Evolutionary conservation across 2,888 invertebrate genomes (phyloP).

Genomic region (Drosophila birchii): DNA sequence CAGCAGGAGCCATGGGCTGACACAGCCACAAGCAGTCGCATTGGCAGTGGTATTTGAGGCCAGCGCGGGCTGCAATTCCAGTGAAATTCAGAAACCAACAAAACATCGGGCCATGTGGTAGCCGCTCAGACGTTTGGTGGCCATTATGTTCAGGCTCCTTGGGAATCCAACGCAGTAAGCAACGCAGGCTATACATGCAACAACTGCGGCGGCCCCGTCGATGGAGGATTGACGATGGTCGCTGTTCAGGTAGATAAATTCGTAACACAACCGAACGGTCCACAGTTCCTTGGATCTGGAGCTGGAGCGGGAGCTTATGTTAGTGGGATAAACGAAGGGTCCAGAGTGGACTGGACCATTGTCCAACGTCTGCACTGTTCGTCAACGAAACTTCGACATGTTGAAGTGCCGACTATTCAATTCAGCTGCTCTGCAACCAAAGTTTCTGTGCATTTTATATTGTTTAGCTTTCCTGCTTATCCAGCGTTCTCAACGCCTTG

Average conservation of each 20-base stretch:
- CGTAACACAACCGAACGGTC: constrained; percentile 73
- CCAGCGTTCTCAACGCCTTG: constrained; percentile 76
- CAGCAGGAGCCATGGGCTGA: constrained; percentile 60
- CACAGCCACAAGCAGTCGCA: constrained; percentile 21
- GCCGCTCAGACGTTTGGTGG: constrained; percentile 74
- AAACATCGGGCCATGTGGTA: constrained; percentile 59
- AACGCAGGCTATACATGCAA: constrained; percentile 40
- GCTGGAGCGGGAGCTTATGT: constrained; percentile 12
- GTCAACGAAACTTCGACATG: constrained; percentile 64
- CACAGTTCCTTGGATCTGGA: constrained; percentile 26
- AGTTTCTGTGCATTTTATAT: constrained; percentile 69
- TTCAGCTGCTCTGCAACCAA: constrained; percentile 11
- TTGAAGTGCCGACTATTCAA: constrained; percentile 55
- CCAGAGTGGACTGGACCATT: constrained; percentile 21
- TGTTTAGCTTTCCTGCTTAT: constrained; percentile 76
- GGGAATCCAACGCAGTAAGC: constrained; percentile 60
- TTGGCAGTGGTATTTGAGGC: constrained; percentile 12
- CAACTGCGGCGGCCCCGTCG: constrained; percentile 53
- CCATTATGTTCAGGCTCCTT: constrained; percentile 77
- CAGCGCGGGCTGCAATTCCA: constrained; percentile 58
- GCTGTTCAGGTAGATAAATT: constrained; percentile 81
- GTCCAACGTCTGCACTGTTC: constrained; percentile 56
- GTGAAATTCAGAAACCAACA: constrained; percentile 60
- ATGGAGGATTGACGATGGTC: constrained; percentile 80
- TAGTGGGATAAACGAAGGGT: constrained; percentile 6